Conservation (phyloP, 2,113 vertebrate species). For the Steatornis caripensis region DNA sequence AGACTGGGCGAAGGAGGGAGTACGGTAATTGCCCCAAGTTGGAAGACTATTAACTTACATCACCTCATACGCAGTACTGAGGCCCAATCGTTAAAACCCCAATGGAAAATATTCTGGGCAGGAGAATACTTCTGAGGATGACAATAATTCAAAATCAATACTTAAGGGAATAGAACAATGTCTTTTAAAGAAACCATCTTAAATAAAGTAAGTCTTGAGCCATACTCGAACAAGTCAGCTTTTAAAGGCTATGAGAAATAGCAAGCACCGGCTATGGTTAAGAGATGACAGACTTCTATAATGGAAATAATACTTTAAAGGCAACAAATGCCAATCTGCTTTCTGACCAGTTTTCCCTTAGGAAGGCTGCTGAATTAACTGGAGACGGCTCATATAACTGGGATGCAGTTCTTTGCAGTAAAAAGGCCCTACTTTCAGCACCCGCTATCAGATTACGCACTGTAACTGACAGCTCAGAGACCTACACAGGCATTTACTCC, state of each 20-base stretch:
- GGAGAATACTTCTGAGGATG: neutral
- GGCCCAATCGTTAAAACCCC: neutral
- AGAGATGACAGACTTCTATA: neutral
- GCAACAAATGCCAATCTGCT: neutral
- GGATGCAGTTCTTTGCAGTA: neutral
- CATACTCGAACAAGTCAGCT: neutral
- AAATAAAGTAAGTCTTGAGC: neutral
- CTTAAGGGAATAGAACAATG: neutral
- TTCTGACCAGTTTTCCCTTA: neutral
- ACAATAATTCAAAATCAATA: neutral
- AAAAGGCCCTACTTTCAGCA: neutral
- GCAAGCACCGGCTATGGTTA: neutral
- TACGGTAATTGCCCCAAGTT: neutral
- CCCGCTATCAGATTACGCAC: neutral
- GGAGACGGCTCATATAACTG: neutral
- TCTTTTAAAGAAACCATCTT: neutral
- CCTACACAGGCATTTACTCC: neutral
- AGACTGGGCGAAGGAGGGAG: neutral
- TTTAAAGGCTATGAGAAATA: neutral
- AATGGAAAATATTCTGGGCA: neutral
- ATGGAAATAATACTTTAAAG: neutral
- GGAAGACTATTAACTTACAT: neutral
- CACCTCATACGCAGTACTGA: neutral
- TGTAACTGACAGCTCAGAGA: neutral
- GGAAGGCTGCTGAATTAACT: neutral